phyloP scores from a whole-genome alignment of 1,140 invertebrate species.

The Aphaenogaster rudis region DNA sequence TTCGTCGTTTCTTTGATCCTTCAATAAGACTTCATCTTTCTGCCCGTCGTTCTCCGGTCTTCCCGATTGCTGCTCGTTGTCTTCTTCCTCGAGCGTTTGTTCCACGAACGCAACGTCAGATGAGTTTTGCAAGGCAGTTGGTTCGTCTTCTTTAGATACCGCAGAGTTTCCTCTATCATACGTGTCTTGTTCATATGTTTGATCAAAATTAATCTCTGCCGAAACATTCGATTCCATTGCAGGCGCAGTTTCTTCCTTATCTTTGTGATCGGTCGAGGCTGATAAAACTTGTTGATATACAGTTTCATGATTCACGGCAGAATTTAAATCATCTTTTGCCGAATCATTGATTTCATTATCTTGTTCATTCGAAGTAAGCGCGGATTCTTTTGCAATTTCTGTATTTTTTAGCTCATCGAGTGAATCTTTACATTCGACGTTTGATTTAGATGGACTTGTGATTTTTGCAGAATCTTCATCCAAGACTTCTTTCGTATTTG shows the following conservation, averaged over 20 bases:
- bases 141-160: neutral
- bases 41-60: neutral
- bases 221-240: neutral
- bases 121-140: neutral
- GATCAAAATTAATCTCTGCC: neutral
- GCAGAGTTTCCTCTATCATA: neutral
- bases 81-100: neutral
- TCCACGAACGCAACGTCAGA: neutral
- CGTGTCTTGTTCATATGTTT: neutral
- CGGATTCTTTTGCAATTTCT: neutral
- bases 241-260: neutral
- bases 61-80: neutral
- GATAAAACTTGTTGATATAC: neutral
- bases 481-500: neutral
- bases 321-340: slow-evolving; percentile 1
- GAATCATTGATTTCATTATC: neutral
- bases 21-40: neutral
- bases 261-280: neutral
- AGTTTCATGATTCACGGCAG: neutral
- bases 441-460: slow-evolving; percentile 5
- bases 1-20: neutral
- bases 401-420: neutral
- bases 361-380: neutral
- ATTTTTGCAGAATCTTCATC: neutral
- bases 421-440: neutral